These are phyloP conservation scores for Wasmannia auropunctata DNA, from an alignment of 1,140 invertebrate genomes.

Conservation along the genomic window DNA sequence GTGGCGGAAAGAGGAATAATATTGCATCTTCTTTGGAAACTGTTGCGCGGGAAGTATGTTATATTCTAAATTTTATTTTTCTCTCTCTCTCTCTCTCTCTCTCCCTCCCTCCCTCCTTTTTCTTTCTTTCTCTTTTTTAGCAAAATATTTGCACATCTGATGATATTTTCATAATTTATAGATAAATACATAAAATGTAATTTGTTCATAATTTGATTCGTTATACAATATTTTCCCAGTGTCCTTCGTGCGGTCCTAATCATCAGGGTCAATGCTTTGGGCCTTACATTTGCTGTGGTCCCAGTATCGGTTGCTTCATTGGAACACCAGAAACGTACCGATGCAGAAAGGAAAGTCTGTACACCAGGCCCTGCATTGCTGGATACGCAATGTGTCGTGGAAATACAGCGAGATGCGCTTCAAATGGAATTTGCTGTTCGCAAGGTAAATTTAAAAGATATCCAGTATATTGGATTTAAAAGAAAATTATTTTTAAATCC, in stretches of 20 bases:
- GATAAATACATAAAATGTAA: not conserved
- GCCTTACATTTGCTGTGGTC: slow-evolving; percentile 85
- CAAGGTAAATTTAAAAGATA: slow-evolving; percentile 82
- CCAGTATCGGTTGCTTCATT: slow-evolving; percentile 85
- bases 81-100: too few species aligned
- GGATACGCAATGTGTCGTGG: slow-evolving; percentile 84
- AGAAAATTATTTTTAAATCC: not conserved
- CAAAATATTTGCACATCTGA: not conserved
- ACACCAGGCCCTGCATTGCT: slow-evolving; percentile 83
- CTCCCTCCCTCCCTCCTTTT: too few species aligned
- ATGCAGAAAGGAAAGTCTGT: slow-evolving; percentile 83
- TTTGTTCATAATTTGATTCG: not conserved
- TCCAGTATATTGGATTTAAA: slow-evolving; percentile 14
- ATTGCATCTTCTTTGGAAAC: slow-evolving; percentile 76
- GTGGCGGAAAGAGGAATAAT: slow-evolving; percentile 85
- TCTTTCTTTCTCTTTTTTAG: not conserved
- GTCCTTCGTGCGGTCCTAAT: slow-evolving; percentile 84
- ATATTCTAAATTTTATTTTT: not conserved
- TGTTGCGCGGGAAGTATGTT: slow-evolving; percentile 75
- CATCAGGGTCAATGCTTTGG: slow-evolving; percentile 85
- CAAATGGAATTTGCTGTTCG: slow-evolving; percentile 85
- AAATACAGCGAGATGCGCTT: slow-evolving; percentile 85
- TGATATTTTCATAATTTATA: not conserved
- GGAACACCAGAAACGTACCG: slow-evolving; percentile 84
- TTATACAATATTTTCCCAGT: slow-evolving; percentile 77